Conservation (phyloP, 37 sponge, comb jelly and placozoan species). For the Amphimedon queenslandica region DNA sequence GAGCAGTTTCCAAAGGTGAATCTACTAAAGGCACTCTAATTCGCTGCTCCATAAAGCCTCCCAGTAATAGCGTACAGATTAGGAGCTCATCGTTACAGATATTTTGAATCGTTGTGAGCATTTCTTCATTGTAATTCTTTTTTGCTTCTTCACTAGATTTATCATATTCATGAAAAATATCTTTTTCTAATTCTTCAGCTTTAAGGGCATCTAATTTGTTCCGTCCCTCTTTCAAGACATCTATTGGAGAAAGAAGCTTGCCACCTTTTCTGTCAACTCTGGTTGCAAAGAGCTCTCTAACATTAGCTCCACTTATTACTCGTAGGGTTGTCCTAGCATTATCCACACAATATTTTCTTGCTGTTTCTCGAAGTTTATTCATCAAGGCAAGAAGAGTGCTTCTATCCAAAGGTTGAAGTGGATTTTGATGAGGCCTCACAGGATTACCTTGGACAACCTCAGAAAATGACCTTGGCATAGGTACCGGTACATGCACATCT, state of each 20-base stretch:
- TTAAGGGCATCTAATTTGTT: conserved; percentile 7
- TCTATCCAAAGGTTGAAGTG: background rate
- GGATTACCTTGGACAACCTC: background rate
- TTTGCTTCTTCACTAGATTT: background rate
- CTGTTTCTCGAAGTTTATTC: background rate
- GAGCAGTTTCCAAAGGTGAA: conserved; percentile 33
- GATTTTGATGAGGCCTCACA: background rate
- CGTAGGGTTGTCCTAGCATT: background rate
- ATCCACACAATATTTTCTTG: too few relatives aligned
- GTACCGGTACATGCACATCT: background rate
- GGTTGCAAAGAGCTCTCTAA: conserved; percentile 27
- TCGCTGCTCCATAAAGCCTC: conserved; percentile 65
- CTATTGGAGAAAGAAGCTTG: background rate
- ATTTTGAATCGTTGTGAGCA: conserved; percentile 25
- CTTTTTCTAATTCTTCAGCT: conserved; percentile 14
- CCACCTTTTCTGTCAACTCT: background rate
- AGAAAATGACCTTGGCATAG: background rate
- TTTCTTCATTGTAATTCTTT: conserved; percentile 27
- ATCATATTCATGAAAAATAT: background rate
- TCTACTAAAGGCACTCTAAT: conserved; percentile 49
- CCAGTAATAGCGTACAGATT: conserved; percentile 40
- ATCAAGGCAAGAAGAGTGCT: background rate
- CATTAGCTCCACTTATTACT: conserved; percentile 8
- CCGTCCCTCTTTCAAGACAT: conserved; percentile 11
- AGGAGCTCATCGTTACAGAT: conserved; percentile 11